phyloP scores from a whole-genome alignment of 2,797 vertebrate genomes.

The Coilia nasus region DNA sequence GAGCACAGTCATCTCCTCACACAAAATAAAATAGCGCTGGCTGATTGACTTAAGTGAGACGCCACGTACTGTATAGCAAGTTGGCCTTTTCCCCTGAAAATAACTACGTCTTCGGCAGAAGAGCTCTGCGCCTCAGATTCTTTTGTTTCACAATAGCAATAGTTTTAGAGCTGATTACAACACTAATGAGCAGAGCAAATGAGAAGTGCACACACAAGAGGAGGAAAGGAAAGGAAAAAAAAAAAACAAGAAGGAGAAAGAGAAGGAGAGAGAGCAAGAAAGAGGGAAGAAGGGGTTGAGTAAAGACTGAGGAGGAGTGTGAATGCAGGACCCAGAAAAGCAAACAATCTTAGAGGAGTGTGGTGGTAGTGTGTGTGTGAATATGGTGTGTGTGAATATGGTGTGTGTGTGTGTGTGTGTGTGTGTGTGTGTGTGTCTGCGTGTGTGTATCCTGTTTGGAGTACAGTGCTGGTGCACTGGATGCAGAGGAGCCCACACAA shows the following conservation, averaged over 20 bases:
- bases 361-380: background rate
- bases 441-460: background rate
- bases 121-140: background rate
- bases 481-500: no score
- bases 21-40: background rate
- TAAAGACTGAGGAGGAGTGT: background rate
- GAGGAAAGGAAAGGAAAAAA: background rate
- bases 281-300: background rate
- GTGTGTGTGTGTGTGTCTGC: slow-evolving; percentile 17
- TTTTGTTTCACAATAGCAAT: slow-evolving; percentile 3
- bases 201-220: background rate
- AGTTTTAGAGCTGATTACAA: slow-evolving; percentile 44
- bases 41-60: background rate
- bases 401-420: background rate
- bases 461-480: background rate
- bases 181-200: slow-evolving; percentile 37
- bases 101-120: background rate
- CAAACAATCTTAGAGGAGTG: background rate
- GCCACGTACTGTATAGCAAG: background rate
- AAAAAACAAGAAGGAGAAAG: background rate
- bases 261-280: background rate
- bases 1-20: background rate
- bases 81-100: background rate
- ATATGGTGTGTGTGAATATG: no score
- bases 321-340: background rate